Evolutionary conservation across 2,888 invertebrate species (phyloP).

Genomic region (Caenorhabditis virilis): DNA sequence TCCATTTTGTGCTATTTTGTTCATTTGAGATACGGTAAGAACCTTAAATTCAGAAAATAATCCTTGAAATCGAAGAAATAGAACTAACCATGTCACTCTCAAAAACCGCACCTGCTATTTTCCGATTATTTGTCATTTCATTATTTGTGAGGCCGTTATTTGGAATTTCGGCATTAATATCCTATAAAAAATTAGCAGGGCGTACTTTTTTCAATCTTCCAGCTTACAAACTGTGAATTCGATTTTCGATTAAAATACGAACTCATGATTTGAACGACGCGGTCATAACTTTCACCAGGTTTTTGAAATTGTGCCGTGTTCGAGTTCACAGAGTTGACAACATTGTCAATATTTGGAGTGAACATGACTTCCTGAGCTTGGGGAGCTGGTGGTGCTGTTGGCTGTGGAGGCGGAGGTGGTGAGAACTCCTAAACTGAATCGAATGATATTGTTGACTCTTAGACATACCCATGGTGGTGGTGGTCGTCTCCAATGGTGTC

Average conservation of each 20-base stretch:
- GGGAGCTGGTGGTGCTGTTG: conserved; percentile 19
- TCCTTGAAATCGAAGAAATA: not conserved
- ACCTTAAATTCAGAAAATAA: conserved; percentile 8
- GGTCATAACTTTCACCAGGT: conserved; percentile 48
- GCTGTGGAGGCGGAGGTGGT: conserved; percentile 25
- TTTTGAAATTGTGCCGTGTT: conserved; percentile 37
- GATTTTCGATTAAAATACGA: conserved; percentile 37
- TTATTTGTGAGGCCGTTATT: conserved; percentile 19
- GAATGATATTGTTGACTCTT: too few species aligned
- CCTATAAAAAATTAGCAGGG: conserved; percentile 2
- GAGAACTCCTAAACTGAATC: too few species aligned
- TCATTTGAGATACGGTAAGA: conserved; percentile 38
- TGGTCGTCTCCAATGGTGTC: conserved; percentile 28
- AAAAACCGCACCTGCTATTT: conserved; percentile 39
- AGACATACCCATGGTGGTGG: conserved; percentile 18
- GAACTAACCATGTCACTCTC: conserved; percentile 36
- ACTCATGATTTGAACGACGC: conserved; percentile 41
- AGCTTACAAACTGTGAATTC: conserved; percentile 34
- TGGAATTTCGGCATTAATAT: conserved; percentile 25
- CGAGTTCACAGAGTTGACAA: conserved; percentile 38
- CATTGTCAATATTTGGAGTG: conserved; percentile 27
- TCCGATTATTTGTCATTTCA: conserved; percentile 34
- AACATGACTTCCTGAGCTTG: conserved; percentile 18
- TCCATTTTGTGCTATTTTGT: conserved; percentile 21
- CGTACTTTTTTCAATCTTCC: not conserved